Conservation (phyloP, 2,797 vertebrate species). For the Sorex maritimensis region DNA sequence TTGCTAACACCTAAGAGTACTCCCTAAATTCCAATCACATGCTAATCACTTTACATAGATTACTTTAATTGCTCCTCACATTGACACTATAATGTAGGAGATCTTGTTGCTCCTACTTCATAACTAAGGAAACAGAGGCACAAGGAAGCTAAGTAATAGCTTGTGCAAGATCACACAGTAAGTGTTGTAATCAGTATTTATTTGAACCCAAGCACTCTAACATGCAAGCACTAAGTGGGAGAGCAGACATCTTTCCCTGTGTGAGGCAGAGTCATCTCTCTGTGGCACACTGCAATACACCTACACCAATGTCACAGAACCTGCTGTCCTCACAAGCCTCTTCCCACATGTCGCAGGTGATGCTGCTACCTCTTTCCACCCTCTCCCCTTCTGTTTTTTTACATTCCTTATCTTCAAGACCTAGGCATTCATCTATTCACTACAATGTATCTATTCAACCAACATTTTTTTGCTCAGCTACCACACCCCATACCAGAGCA, state of each 20-base stretch:
- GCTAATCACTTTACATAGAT: constrained; percentile 38
- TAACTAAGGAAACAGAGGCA: constrained; percentile 15
- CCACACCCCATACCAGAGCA: not conserved
- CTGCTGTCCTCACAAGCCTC: not conserved
- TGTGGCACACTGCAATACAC: not conserved
- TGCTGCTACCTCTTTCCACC: not conserved
- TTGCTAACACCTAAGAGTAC: constrained; percentile 21
- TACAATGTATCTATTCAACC: not conserved
- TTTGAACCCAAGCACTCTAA: constrained; percentile 10
- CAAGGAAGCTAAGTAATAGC: constrained; percentile 34
- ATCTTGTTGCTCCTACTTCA: constrained; percentile 52
- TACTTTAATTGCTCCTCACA: constrained; percentile 63
- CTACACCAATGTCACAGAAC: not conserved
- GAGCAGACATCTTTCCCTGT: not conserved
- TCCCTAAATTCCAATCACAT: constrained; percentile 55
- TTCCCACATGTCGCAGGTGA: not conserved
- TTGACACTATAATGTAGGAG: not conserved
- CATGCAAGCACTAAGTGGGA: not conserved
- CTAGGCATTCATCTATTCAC: not conserved
- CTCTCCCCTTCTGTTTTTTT: not conserved
- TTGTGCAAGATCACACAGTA: constrained; percentile 2
- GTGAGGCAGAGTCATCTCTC: not conserved
- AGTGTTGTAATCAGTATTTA: not conserved
- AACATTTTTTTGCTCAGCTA: not conserved
- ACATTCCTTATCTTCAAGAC: not conserved